Evolutionary conservation across 2,888 invertebrate species (phyloP).

Genomic region (Biston stratarius): DNA sequence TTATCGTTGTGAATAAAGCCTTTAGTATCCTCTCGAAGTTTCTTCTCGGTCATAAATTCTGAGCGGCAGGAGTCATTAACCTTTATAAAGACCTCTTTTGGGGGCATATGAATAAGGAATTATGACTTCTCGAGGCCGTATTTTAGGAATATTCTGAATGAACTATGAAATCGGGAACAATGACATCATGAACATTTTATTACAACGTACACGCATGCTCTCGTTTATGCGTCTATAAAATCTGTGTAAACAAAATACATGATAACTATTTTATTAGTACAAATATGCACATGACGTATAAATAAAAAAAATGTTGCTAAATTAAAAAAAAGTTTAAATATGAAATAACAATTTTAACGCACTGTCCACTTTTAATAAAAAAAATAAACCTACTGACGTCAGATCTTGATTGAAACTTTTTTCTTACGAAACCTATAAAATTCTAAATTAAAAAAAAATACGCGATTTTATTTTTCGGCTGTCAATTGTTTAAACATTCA

Average conservation of each 20-base stretch:
- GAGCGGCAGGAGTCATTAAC: slow-evolving; percentile 34
- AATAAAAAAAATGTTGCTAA: neutral
- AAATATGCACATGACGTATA: neutral
- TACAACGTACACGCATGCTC: slow-evolving; percentile 8
- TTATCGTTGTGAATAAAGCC: slow-evolving; percentile 32
- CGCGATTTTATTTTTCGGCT: no score
- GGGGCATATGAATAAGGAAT: slow-evolving; percentile 29
- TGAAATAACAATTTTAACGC: no score
- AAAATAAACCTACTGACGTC: no score
- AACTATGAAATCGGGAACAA: slow-evolving; percentile 23
- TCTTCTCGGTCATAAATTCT: slow-evolving; percentile 33
- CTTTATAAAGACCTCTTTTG: slow-evolving; percentile 29
- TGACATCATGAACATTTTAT: slow-evolving; percentile 25
- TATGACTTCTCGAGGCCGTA: slow-evolving; percentile 23
- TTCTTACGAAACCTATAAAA: no score
- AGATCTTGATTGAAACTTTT: no score
- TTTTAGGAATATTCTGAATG: slow-evolving; percentile 19
- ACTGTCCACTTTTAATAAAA: no score
- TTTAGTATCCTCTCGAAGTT: slow-evolving; percentile 28
- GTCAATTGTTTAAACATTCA: no score
- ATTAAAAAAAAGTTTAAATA: no score
- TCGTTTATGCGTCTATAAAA: slow-evolving; percentile 6
- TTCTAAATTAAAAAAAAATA: no score
- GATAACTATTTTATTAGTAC: neutral
- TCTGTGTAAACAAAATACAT: neutral